Percentiles rank a stretch among this genome's conserved stretches.
phyloP scores from a whole-genome alignment of 2,888 invertebrate genomes.

The Hypena proboscidalis region DNA sequence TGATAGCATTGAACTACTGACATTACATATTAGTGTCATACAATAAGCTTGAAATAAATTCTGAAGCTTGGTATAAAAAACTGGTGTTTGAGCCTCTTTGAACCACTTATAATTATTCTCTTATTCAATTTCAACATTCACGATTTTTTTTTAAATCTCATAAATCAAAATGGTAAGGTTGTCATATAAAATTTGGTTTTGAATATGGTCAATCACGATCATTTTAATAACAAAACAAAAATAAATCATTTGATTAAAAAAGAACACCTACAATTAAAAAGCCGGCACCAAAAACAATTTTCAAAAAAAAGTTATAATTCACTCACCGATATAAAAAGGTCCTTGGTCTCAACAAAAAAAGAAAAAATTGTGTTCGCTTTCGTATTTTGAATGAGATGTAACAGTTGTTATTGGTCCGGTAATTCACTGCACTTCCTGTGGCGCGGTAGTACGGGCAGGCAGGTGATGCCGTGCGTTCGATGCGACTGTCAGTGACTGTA shows the following conservation, averaged over 20 bases:
- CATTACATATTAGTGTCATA: slow-evolving; percentile 30
- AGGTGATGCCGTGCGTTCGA: slow-evolving; percentile 54
- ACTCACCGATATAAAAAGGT: slow-evolving; percentile 32
- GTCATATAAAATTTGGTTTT: too few species aligned
- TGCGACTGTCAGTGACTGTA: slow-evolving; percentile 47
- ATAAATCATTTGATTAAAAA: not conserved
- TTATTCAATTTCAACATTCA: too few species aligned
- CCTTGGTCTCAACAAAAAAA: slow-evolving; percentile 38
- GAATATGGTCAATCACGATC: not conserved
- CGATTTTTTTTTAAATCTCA: too few species aligned
- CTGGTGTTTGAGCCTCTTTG: too few species aligned
- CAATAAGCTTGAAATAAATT: too few species aligned
- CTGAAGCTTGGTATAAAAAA: too few species aligned
- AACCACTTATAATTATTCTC: too few species aligned
- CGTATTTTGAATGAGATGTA: slow-evolving; percentile 52
- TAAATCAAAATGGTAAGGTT: too few species aligned
- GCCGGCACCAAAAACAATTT: slow-evolving; percentile 2
- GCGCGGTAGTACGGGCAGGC: slow-evolving; percentile 41
- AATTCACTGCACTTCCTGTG: slow-evolving; percentile 77
- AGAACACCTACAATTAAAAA: not conserved
- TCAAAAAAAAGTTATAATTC: slow-evolving; percentile 13
- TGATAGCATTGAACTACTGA: slow-evolving; percentile 20
- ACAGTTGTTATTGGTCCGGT: slow-evolving; percentile 51
- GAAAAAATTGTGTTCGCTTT: slow-evolving; percentile 48
- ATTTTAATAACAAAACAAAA: not conserved